A percentile compares a stretch with the other conserved stretches of the same genome.
Evolutionary conservation across 2,797 vertebrate genomes (phyloP).

Genomic region (Lepidocolaptes lacrymiger): DNA sequence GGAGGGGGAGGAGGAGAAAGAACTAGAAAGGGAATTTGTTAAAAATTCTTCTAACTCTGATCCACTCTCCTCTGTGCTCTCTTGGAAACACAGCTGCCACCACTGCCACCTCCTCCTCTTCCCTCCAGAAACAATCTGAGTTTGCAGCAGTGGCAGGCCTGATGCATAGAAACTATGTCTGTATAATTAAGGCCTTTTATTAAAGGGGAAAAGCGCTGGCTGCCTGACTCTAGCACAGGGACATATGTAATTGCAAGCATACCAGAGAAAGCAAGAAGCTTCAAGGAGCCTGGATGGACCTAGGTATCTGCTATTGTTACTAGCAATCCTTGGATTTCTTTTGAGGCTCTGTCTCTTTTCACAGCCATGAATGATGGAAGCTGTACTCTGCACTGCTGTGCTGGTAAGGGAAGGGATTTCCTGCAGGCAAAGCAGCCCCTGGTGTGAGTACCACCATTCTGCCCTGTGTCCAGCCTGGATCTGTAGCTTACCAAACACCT

Average conservation of each 20-base stretch:
- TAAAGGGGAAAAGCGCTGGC: neutral
- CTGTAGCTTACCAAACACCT: neutral
- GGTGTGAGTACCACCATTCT: neutral
- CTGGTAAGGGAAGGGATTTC: neutral
- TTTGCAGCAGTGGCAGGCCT: neutral
- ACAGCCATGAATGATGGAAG: neutral
- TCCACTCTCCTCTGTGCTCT: neutral
- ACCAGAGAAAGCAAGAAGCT: neutral
- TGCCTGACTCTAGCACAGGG: neutral
- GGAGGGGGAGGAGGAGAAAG: neutral
- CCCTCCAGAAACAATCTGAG: neutral
- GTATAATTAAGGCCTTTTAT: conserved; percentile 19
- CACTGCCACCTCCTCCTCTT: neutral
- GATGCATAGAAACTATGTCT: neutral
- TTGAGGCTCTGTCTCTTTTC: neutral
- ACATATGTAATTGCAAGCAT: neutral
- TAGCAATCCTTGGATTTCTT: neutral
- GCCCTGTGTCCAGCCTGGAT: neutral
- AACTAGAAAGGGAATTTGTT: neutral
- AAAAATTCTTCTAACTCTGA: neutral
- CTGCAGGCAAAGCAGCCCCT: neutral
- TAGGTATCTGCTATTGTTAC: neutral
- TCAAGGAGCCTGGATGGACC: neutral
- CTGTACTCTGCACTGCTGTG: neutral
- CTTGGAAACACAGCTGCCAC: neutral